Evolutionary conservation across 2,113 vertebrate genomes (phyloP), one percentile per base, ranked within the genome.

Genomic region (Megaceryle torquata): DNA sequence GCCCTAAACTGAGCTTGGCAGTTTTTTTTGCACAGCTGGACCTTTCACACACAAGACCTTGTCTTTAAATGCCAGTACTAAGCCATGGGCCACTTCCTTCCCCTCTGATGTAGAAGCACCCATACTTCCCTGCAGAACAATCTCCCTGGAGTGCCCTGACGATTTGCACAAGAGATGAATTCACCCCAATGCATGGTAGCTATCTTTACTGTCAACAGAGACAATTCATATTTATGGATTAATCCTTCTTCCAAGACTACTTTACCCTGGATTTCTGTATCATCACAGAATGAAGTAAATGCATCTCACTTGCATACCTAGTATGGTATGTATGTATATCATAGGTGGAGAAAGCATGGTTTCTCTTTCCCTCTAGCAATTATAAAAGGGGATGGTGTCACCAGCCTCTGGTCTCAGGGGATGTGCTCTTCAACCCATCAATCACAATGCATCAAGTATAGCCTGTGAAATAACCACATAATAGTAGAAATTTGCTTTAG

Each of bases 291-390:
- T 39, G 19, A 54, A 70, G 5, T 37, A 86, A 56, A 21, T 75
- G 44, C 46, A 56, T 14, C 16, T 94, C 51, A 43, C 29, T 74
- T 71, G 46, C 13, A 20, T 54, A 46, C 13, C 25, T 29, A 26
- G 13, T 43, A 51, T 43, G 61, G 29, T 41, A 28, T 13, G 28
- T 26, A 39, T 6, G 2, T 6, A 26, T 0, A 0, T 24, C 9
- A n/a, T 35, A 64, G n/a, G 29, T 43, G 33, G 21, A 44, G 11
- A 16, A 18, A 74, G 13, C 9, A 28, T 4, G 11, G 25, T 13
- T 94, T 54, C 22, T 61, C n/a, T 74, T 77, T 78, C 24, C 31
- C n/a, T 39, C 24, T 18, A 71, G 25, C 41, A 59, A 15, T 17
- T 67, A 25, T 54, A 25, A 64, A 75, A 86, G 19, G 37, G 39